phyloP scores from a whole-genome alignment of 2,113 vertebrate species.

The Meles meles region DNA sequence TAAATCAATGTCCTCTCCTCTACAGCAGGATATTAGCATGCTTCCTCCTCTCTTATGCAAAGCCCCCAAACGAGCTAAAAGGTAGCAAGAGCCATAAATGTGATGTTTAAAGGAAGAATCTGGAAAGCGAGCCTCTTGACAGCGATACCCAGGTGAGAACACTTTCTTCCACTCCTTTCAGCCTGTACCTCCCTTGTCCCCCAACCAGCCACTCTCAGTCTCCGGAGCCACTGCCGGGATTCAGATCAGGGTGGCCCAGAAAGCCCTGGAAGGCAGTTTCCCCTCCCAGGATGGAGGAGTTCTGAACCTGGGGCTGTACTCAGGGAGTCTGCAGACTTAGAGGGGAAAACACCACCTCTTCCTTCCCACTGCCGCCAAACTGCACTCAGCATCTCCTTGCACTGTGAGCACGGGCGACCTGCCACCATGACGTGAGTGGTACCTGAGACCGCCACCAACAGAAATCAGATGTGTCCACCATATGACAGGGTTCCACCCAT shows the following conservation, averaged over 20 bases:
- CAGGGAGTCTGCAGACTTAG: not conserved
- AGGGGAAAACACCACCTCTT: not conserved
- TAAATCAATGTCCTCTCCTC: not conserved
- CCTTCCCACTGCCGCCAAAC: not conserved
- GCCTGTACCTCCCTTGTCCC: not conserved
- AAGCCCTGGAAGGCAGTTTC: not conserved
- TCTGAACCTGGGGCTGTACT: not conserved
- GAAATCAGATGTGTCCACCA: not conserved
- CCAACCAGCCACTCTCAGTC: not conserved
- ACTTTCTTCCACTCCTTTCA: not conserved
- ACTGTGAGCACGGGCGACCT: rapidly evolving
- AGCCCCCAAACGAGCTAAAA: not conserved
- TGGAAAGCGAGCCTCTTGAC: not conserved
- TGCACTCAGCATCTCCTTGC: not conserved
- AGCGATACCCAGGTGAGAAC: rapidly evolving
- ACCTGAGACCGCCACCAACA: not conserved
- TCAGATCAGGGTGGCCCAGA: not conserved
- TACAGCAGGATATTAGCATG: rapidly evolving
- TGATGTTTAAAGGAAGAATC: not conserved
- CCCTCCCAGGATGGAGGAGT: not conserved
- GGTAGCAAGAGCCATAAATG: rapidly evolving
- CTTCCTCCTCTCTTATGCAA: not conserved
- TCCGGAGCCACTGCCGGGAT: not conserved
- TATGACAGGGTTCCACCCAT: rapidly evolving
- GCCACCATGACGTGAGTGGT: rapidly evolving